A percentile compares a stretch with the other conserved stretches of the same genome.
These are phyloP conservation scores for Pseudomyrmex dendroicus DNA, from an alignment of 1,140 invertebrate species.

Conservation along the genomic window DNA sequence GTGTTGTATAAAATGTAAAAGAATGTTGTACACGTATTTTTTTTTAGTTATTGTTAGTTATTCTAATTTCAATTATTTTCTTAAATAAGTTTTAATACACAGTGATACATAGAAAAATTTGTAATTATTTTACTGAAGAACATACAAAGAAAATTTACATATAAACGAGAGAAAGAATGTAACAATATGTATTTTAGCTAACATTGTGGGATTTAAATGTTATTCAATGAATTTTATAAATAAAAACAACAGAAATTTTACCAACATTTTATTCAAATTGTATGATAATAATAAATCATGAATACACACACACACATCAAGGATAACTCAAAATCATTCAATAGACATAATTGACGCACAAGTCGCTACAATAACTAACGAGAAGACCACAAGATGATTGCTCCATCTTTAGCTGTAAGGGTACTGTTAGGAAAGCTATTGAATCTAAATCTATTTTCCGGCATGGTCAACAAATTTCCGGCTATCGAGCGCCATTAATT, in stretches of 20 bases:
- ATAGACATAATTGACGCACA: background rate
- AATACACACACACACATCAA: too few relatives aligned
- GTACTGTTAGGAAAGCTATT: conserved; percentile 55
- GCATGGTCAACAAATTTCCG: conserved; percentile 78
- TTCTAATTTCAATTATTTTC: too few relatives aligned
- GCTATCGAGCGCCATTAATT: conserved; percentile 78
- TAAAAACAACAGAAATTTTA: background rate
- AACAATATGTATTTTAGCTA: too few relatives aligned
- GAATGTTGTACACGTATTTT: background rate
- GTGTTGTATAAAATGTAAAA: conserved; percentile 10
- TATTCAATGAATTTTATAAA: background rate
- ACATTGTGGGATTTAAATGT: background rate
- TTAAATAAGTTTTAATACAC: too few relatives aligned
- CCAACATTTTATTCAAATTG: too few relatives aligned
- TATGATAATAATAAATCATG: too few relatives aligned
- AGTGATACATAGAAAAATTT: too few relatives aligned
- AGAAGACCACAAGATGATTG: conserved; percentile 4
- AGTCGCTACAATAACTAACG: background rate
- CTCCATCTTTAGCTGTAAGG: conserved; percentile 30
- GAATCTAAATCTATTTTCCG: conserved; percentile 78
- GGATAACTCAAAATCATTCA: too few relatives aligned
- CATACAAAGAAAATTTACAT: too few relatives aligned
- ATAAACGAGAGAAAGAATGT: too few relatives aligned
- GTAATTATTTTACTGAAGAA: too few relatives aligned
- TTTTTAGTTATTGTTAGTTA: background rate